phyloP scores from a whole-genome alignment of 1,140 invertebrate genomes.

The Microvelia longipes region DNA sequence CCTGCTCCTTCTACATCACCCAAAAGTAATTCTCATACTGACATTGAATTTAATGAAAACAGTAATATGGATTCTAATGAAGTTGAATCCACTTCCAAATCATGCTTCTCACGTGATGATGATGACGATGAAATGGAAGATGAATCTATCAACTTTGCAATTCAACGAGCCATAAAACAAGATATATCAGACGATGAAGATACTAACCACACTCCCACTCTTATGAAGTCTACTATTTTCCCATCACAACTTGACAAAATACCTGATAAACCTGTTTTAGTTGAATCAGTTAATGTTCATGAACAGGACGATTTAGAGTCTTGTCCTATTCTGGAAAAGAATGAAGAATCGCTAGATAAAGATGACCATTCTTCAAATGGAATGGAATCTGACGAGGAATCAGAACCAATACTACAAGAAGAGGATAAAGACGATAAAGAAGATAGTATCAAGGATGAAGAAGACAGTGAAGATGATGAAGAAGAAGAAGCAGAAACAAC shows the following conservation, averaged over 20 bases:
- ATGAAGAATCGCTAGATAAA: slow-evolving; percentile 4
- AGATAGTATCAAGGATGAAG: slow-evolving; percentile 23
- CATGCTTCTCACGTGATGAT: neutral
- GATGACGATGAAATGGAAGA: slow-evolving; percentile 11
- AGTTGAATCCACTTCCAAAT: neutral
- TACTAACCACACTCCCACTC: neutral
- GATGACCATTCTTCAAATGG: neutral
- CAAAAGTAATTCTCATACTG: neutral
- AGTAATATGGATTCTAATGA: slow-evolving; percentile 1
- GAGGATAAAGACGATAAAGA: slow-evolving; percentile 19
- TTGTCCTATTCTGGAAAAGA: neutral
- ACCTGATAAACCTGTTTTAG: neutral
- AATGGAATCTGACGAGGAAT: slow-evolving; percentile 3
- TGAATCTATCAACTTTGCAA: slow-evolving; percentile 11
- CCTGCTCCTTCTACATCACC: neutral
- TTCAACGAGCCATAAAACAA: slow-evolving; percentile 10
- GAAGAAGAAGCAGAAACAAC: slow-evolving; percentile 22
- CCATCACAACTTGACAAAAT: neutral
- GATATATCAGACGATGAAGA: slow-evolving; percentile 10
- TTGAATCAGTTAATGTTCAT: neutral
- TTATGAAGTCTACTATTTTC: neutral
- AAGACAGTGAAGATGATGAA: slow-evolving; percentile 24
- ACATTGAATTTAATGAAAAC: neutral
- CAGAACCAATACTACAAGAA: neutral
- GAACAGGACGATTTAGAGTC: neutral